Conservation (phyloP, 2,797 vertebrate species). For the Mus spretus region DNA sequence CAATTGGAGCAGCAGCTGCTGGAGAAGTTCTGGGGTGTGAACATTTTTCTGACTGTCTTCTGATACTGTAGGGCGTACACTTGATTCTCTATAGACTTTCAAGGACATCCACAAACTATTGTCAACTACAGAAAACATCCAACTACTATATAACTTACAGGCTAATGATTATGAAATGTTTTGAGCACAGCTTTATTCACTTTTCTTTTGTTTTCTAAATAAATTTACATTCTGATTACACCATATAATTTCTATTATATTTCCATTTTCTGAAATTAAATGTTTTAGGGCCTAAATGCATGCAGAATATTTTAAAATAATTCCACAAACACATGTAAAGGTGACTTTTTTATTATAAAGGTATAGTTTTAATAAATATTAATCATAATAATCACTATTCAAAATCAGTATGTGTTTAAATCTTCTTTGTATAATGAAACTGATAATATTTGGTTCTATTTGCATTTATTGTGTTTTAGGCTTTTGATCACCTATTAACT, state of each 20-base stretch:
- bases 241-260: neutral
- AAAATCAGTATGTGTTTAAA: neutral
- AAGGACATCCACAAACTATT: neutral
- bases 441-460: conserved; percentile 15
- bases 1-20: neutral
- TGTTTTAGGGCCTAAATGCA: neutral
- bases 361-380: conserved; percentile 12
- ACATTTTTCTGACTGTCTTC: neutral
- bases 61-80: neutral
- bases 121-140: neutral
- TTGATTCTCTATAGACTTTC: neutral
- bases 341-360: conserved; percentile 30
- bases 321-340: conserved; percentile 3
- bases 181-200: neutral
- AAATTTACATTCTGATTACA: neutral
- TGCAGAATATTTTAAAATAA: neutral
- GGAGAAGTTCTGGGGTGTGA: neutral
- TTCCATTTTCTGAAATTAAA: conserved; percentile 19
- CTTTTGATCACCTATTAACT: neutral
- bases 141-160: neutral
- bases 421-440: conserved; percentile 9
- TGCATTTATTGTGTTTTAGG: conserved; percentile 33
- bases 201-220: conserved; percentile 15
- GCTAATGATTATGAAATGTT: neutral
- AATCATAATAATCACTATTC: conserved; percentile 22